A percentile compares a stretch with the other conserved stretches of the same genome.
These are phyloP conservation scores for Hofmannophila pseudospretella DNA, from an alignment of 2,888 invertebrate species.

Conservation along the genomic window DNA sequence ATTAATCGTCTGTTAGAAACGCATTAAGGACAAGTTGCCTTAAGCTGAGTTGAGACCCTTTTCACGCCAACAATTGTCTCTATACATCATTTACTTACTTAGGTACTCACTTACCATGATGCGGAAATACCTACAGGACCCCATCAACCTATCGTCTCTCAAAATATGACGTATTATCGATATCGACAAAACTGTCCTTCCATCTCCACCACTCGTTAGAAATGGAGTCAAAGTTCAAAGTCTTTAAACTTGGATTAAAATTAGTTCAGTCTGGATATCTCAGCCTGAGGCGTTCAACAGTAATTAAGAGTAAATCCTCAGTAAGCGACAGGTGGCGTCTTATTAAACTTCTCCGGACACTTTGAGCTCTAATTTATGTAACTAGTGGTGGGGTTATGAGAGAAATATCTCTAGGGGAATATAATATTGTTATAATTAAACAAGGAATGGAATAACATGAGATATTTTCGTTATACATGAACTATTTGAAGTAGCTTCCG, in stretches of 20 bases:
- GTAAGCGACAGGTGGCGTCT: constrained; percentile 60
- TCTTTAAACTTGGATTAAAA: constrained; percentile 12
- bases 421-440: constrained; percentile 1
- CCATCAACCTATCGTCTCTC: too few species aligned
- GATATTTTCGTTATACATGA: too few species aligned
- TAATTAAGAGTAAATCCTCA: constrained; percentile 56
- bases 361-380: constrained; percentile 44
- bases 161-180: not conserved
- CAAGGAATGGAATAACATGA: too few species aligned
- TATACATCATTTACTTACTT: too few species aligned
- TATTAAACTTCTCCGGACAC: constrained; percentile 51
- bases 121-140: too few species aligned
- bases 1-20: too few species aligned
- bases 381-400: constrained; percentile 20
- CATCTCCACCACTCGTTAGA: constrained; percentile 4
- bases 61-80: too few species aligned
- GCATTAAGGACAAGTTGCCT: too few species aligned
- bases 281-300: constrained; percentile 30
- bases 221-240: constrained; percentile 9
- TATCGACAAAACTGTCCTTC: not conserved
- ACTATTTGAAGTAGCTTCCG: too few species aligned
- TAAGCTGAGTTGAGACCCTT: too few species aligned
- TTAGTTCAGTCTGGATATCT: constrained; percentile 11
- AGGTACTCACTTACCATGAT: too few species aligned
- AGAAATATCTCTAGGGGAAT: not conserved